These are phyloP conservation scores for Rhinophrynus dorsalis DNA, from an alignment of 2,797 vertebrate genomes.

Conservation along the genomic window DNA sequence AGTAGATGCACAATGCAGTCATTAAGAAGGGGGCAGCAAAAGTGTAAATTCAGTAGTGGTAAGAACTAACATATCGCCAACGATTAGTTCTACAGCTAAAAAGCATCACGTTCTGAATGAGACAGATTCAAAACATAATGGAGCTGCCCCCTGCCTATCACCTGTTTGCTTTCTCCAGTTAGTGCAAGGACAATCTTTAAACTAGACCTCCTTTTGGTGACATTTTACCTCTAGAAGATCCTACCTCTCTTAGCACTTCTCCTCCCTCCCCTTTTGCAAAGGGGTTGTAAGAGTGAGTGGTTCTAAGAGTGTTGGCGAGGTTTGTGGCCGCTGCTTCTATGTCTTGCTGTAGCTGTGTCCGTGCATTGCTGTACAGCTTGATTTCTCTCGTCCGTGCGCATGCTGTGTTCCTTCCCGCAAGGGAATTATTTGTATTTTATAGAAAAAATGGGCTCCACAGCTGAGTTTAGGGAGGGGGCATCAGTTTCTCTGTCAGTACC, in stretches of 20 bases:
- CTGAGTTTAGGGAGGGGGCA: slow-evolving; percentile 41
- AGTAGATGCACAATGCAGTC: slow-evolving; percentile 37
- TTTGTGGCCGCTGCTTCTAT: slow-evolving; percentile 34
- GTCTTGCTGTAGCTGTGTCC: slow-evolving; percentile 43
- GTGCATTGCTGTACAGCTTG: slow-evolving; percentile 46
- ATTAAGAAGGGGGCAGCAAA: slow-evolving; percentile 29
- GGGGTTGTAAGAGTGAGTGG: not conserved
- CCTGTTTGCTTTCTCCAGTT: slow-evolving; percentile 41
- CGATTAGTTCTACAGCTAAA: slow-evolving; percentile 14
- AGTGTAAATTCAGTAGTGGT: not conserved
- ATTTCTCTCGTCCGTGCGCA: slow-evolving; percentile 38
- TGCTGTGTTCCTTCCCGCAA: slow-evolving; percentile 34
- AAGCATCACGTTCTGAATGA: slow-evolving; percentile 35
- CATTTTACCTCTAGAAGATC: slow-evolving; percentile 36
- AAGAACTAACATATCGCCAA: not conserved
- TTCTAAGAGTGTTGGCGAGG: slow-evolving; percentile 19
- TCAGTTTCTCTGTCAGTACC: not conserved
- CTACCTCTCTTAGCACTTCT: slow-evolving; percentile 20
- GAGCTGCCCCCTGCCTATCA: slow-evolving; percentile 28
- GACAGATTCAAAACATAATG: slow-evolving; percentile 25
- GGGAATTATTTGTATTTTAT: slow-evolving; percentile 17
- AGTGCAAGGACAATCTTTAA: slow-evolving; percentile 50
- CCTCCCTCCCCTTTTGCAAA: not conserved
- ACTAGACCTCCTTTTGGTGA: slow-evolving; percentile 41
- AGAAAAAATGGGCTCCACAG: slow-evolving; percentile 26